Evolutionary conservation across 1,140 invertebrate species (phyloP), one percentile per base, ranked within the genome.

Genomic region (Hormaphis cornu): DNA sequence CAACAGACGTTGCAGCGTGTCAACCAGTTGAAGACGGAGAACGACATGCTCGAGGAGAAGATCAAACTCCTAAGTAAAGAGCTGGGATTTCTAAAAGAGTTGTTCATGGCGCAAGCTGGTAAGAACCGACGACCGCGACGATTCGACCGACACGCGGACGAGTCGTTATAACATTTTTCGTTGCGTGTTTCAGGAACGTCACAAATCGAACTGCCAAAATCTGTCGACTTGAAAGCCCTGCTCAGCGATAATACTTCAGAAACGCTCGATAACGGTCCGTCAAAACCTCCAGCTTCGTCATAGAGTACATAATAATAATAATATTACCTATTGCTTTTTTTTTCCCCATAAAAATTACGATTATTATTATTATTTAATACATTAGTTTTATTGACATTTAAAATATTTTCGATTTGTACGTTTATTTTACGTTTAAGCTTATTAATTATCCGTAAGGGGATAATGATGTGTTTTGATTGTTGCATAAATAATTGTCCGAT

Each of bases 1-100:
- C 85, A 87, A 73, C 87, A 93, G 75, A 93, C 91, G 6, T 80
- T 90, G 56, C 83, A 86, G 61, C 78, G 89, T 73, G 91, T 95
- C 0, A 86, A 85, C 73, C 83, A 88, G 74, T 76, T 95, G 10
- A 85, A 86, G 74, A 84, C 82, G 33, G 91, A 95, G 77, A 95
- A 95, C 79, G 87, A 90, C 77, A 81, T 86, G 70, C 78, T 96
- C 20, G 86, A 92, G 77, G 87, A 90, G 73, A 93, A 91, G 80
- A 89, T 95, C 5, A 89, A 92, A 76, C 85, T 88, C 72, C 80
- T 95, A 8, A 87, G 86, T 24, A 90, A 91, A 77, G 91, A 95
- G 78, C 78, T 95, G 3, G 86, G 86, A 50, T 90, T 95, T 74
- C 79, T 95, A 1, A 93, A 93, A 78, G 88, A 91, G 75, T 80